Conservation (phyloP, 2,888 invertebrate species). For the Syrista parreyssii region DNA sequence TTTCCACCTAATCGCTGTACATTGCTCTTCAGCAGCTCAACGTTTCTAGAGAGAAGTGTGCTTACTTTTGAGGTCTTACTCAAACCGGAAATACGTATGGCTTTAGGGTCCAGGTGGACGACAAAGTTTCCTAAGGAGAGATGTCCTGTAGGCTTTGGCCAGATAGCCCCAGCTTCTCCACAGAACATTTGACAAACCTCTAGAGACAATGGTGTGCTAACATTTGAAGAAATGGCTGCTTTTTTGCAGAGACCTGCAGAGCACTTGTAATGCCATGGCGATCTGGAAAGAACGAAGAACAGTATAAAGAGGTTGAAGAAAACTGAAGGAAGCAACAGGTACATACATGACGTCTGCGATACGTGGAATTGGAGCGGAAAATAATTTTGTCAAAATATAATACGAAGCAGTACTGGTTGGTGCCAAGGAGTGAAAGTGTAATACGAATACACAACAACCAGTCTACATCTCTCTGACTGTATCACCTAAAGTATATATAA, state of each 20-base stretch:
- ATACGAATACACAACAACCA: neutral
- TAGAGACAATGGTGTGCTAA: constrained; percentile 55
- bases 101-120: constrained; percentile 68
- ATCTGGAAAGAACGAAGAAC: constrained; percentile 42
- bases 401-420: neutral
- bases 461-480: neutral
- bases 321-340: neutral
- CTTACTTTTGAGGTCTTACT: constrained; percentile 55
- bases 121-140: constrained; percentile 70
- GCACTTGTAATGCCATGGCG: constrained; percentile 60
- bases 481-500: neutral
- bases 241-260: constrained; percentile 55
- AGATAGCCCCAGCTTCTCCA: constrained; percentile 71
- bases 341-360: neutral
- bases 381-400: neutral
- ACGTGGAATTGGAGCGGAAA: neutral
- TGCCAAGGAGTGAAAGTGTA: neutral
- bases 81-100: constrained; percentile 66
- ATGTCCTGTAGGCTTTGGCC: constrained; percentile 75
- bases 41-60: neutral
- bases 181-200: constrained; percentile 76
- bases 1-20: constrained; percentile 14
- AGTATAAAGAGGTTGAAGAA: neutral
- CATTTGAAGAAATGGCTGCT: constrained; percentile 40
- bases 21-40: constrained; percentile 36